Percentiles rank a stretch among this genome's conserved stretches.
Conservation (phyloP, 2,888 invertebrate species). For the Habrosyne pyritoides region DNA sequence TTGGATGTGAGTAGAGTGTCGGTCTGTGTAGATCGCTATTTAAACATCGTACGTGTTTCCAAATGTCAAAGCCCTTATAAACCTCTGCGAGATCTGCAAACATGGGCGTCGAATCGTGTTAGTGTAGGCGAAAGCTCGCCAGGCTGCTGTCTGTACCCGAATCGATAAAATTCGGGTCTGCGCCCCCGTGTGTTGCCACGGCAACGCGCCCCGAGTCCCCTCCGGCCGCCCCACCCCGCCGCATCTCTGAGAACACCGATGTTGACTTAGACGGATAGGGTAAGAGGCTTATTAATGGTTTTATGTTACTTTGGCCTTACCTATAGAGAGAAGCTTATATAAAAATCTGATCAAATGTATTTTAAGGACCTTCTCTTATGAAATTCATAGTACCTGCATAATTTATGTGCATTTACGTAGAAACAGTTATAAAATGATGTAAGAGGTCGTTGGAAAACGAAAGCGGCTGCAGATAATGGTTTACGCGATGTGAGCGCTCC, state of each 20-base stretch:
- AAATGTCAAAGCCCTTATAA: constrained; percentile 77
- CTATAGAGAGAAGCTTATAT: constrained; percentile 43
- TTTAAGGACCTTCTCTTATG: constrained; percentile 12
- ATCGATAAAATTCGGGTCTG: constrained; percentile 83
- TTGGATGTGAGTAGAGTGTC: constrained; percentile 37
- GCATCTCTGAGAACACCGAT: constrained; percentile 76
- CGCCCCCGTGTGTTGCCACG: constrained; percentile 76
- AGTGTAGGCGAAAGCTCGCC: constrained; percentile 73
- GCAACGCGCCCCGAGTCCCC: constrained; percentile 64
- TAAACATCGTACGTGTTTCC: constrained; percentile 63
- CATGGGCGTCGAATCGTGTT: constrained; percentile 79
- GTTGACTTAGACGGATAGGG: constrained; percentile 84
- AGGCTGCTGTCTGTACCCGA: constrained; percentile 80
- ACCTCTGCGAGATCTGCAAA: constrained; percentile 78
- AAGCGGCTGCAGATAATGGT: constrained; percentile 58
- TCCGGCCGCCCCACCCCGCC: constrained; percentile 48
- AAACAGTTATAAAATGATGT: constrained; percentile 13
- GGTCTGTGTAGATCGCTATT: constrained; percentile 48
- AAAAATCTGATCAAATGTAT: constrained; percentile 23
- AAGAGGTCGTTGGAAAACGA: constrained; percentile 50
- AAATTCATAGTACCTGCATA: constrained; percentile 3
- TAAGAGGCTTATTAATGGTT: constrained; percentile 84
- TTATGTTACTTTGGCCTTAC: constrained; percentile 73
- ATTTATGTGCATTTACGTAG: not conserved
- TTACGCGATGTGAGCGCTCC: constrained; percentile 45